phyloP scores from a whole-genome alignment of 2,888 invertebrate genomes.

The Dasypogon diadema region DNA sequence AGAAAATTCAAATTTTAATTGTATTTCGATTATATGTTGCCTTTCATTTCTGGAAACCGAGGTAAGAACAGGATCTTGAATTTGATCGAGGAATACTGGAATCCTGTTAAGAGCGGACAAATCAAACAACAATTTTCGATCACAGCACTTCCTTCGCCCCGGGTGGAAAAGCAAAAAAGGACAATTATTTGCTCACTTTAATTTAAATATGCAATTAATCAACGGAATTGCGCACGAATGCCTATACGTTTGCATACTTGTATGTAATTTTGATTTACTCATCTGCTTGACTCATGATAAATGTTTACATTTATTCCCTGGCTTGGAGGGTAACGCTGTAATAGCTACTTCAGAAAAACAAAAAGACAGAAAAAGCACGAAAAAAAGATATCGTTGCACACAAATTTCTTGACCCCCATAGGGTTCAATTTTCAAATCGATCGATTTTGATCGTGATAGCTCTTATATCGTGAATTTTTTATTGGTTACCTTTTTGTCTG shows the following conservation, averaged over 20 bases:
- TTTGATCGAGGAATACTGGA: no score
- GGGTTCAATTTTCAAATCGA: conserved; percentile 55
- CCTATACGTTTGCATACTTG: conserved; percentile 16
- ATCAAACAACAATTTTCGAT: conserved; percentile 20
- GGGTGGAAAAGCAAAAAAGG: not conserved
- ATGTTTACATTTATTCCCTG: conserved; percentile 43
- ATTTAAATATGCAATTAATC: conserved; percentile 46
- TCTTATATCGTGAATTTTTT: conserved; percentile 53
- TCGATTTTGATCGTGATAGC: conserved; percentile 53
- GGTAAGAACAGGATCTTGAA: no score
- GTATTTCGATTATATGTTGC: no score
- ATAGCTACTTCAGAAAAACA: conserved; percentile 17
- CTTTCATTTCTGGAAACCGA: no score
- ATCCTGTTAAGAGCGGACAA: conserved; percentile 31
- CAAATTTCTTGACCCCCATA: conserved; percentile 55
- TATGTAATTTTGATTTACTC: conserved; percentile 48
- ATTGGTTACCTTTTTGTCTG: conserved; percentile 46
- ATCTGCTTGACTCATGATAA: conserved; percentile 44
- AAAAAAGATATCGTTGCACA: conserved; percentile 16
- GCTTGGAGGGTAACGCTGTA: not conserved
- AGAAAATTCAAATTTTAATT: no score
- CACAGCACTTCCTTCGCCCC: not conserved
- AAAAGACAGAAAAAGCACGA: no score
- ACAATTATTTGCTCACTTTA: conserved; percentile 45
- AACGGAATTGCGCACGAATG: conserved; percentile 34